Base-by-base conservation (phyloP, 2,113 vertebrate genomes). In the Xenopus laevis region DNA sequence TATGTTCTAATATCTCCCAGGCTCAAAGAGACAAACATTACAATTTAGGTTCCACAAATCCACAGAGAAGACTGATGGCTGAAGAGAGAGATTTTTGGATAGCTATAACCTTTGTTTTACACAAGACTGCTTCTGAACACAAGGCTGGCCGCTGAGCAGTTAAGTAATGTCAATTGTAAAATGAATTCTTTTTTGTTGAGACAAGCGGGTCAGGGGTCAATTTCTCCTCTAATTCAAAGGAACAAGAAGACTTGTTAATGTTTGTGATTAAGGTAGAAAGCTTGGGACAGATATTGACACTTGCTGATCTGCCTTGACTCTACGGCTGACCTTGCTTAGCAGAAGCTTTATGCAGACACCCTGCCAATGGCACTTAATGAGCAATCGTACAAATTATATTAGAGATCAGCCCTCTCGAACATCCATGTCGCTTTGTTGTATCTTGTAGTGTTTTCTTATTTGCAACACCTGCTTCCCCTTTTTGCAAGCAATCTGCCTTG, bases 221-320 rank as follows among this genome's bases (percentile, higher is more conserved):
- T 52, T 60, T 60, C 65, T 58, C 21, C 65, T 74, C 66, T 74
- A 74, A 74, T 74, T 74, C 72, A 74, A 75, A 53, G 57, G 53
- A 75, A 75, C 73, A 75, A 68, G 73, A 68, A 75, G 73, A 69
- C 73, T 68, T 75, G 73, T 75, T 75, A 75, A 75, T 75, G 73
- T 75, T 61, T 20, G 27, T 63, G 73, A 75, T 75, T 75, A 75
- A 75, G 73, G 57, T 62, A 69, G 73, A 68, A 47, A 57, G 68
- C 73, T 69, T 61, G 58, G 73, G 73, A 75, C 73, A 75, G 73
- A 61, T 75, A 75, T 68, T 75, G 73, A 75, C 73, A 75, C 45
- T 9, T 15, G 7, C 58, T 53, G 73, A 61, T 75, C 58, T 52
- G 66, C 73, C 23, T 47, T 23, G 15, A 21, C 65, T 75, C 72